Evolutionary conservation across 2,113 vertebrate genomes (phyloP), one percentile per base, ranked within the genome.

Genomic region (Sander lucioperca): DNA sequence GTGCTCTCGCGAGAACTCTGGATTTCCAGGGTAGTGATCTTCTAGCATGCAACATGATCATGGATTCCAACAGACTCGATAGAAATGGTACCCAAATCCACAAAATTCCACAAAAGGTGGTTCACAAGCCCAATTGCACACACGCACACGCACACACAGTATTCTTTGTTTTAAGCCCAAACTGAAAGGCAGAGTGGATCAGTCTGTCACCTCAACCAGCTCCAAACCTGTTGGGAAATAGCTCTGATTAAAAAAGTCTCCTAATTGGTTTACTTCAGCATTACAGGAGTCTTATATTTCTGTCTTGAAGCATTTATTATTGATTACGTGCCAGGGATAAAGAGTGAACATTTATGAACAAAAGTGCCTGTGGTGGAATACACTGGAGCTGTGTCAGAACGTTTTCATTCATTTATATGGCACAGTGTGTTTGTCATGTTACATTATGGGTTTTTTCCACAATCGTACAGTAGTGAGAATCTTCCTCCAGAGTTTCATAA

Each of bases 401-500:
- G 14, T 23, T 36, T 12, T 21, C 10, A 56, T 59, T 39, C n/a
- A 63, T 43, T 62, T 39, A 39, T 33, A 19, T 18, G 0, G 0
- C 58, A 30, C 1, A 47, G 33, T 45, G 27, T 45, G 61, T 62
- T 14, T 57, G 63, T 15, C 13, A 33, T 67, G 50, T 14, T 64
- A 6, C 25, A n/a, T 47, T 57, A 13, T n/a, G 27, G 27, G 0
- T 33, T 33, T 43, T 62, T 16, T 65, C 48, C 4, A 56, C n/a
- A 19, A 12, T 11, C n/a, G 33, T 47, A 18, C 16, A 45, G 25
- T 23, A 6, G 45, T 30, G 43, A 50, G 53, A 62, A 51, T 47
- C 58, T 50, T 5, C 56, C 65, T 54, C 57, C 25, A 54, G 58
- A 74, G 62, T 79, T 63, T 79, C 75, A 71, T 70, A 82, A 71